Conservation (phyloP, 2,113 vertebrate species). For the Neotragus moschatus region DNA sequence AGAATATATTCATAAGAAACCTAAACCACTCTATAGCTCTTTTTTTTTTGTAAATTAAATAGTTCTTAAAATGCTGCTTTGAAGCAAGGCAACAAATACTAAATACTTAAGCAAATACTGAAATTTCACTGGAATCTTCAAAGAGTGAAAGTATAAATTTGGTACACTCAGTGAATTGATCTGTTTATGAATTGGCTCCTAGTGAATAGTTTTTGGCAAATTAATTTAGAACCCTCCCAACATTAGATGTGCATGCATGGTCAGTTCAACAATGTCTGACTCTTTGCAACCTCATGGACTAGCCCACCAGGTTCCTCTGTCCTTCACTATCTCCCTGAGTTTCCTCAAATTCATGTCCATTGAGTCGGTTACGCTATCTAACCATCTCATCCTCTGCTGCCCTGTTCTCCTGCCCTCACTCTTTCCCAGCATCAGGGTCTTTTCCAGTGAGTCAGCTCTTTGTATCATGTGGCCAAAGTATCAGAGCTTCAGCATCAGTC, state of each 20-base stretch:
- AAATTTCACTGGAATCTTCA: conserved; percentile 53
- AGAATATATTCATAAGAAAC: conserved; percentile 50
- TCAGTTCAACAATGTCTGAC: neutral
- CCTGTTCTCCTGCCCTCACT: neutral
- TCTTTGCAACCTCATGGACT: neutral
- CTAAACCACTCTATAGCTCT: conserved; percentile 4
- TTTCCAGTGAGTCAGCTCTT: neutral
- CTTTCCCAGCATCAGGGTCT: neutral
- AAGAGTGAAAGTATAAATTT: conserved; percentile 37
- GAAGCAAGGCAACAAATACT: neutral
- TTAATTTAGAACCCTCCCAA: conserved; percentile 37
- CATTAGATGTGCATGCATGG: neutral
- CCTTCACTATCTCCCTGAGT: neutral
- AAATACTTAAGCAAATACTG: neutral
- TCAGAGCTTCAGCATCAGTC: neutral
- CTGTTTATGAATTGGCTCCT: conserved; percentile 40
- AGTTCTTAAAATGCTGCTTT: conserved; percentile 37
- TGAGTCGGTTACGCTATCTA: neutral
- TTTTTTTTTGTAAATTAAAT: conserved; percentile 40
- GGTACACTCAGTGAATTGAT: conserved; percentile 15
- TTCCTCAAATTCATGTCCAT: neutral
- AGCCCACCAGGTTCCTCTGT: neutral
- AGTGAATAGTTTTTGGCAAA: conserved; percentile 44
- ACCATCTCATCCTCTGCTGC: neutral
- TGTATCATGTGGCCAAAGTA: neutral